Conservation (phyloP, 1,140 invertebrate species). For the Diachasmimorpha longicaudata region DNA sequence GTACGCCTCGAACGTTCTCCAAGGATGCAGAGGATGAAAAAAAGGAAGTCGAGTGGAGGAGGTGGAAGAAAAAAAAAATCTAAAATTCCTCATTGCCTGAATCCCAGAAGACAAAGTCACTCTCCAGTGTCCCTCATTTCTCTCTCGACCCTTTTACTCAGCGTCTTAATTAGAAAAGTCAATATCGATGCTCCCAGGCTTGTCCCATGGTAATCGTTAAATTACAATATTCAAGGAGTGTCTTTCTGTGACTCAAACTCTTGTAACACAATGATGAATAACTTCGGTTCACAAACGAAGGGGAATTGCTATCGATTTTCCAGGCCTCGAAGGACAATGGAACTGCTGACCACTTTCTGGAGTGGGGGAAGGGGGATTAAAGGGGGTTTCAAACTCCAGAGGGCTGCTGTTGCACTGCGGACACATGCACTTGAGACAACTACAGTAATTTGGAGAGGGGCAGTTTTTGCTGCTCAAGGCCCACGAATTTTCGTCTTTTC, state of each 20-base stretch:
- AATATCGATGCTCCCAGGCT: slow-evolving; percentile 36
- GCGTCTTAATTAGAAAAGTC: slow-evolving; percentile 45
- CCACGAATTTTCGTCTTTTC: neutral
- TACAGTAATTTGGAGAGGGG: neutral
- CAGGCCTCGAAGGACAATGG: neutral
- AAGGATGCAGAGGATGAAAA: neutral
- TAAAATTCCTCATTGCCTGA: slow-evolving; percentile 3
- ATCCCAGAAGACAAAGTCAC: slow-evolving; percentile 1
- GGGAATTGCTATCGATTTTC: neutral
- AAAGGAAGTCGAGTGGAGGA: neutral
- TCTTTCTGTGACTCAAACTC: slow-evolving; percentile 16
- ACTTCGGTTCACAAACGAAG: slow-evolving; percentile 4
- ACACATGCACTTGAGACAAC: slow-evolving; percentile 2
- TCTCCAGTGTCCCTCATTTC: neutral
- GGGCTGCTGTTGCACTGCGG: neutral
- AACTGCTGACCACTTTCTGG: neutral
- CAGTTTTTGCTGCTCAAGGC: neutral
- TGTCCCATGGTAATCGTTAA: slow-evolving; percentile 26
- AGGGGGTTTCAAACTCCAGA: neutral
- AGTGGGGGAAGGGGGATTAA: neutral
- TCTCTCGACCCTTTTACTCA: slow-evolving; percentile 26
- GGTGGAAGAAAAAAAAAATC: neutral
- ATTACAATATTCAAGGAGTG: slow-evolving; percentile 29
- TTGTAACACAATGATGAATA: neutral
- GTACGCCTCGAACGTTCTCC: neutral